Base-by-base conservation (phyloP, 2,113 vertebrate species). In the Mobula hypostoma region DNA sequence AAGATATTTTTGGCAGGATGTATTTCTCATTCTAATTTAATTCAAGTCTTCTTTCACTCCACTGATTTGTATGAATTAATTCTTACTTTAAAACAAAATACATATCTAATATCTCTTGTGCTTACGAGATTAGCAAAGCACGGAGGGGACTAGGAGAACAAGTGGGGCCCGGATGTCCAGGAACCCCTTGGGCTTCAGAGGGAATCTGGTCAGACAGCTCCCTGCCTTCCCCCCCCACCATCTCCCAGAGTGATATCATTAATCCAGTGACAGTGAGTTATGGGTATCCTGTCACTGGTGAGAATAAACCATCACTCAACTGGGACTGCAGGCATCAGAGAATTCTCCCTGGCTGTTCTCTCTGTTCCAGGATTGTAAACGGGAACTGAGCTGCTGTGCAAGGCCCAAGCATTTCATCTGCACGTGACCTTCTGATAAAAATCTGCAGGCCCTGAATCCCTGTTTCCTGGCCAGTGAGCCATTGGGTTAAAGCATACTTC, bases 261-360 rank as follows among this genome's bases (percentile, higher is more conserved):
- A 74, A 74, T 56, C 91, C 72, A 70, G 68, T 93, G 91, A 74
- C 66, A 93, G 68, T 74, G 90, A 93, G 90, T 74, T 72, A 93
- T 93, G 90, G 66, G 63, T 24, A 19, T 74, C 90, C 24, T 74
- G 66, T 93, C 70, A 93, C 1, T 19, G 36, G 66, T 48, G 32
- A 74, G 90, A 93, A 93, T 48, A 93, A 93, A 74, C 36, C 91
- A 93, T 93, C 48, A 93, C 36, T 48, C 91, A 48, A 66, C 29
- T 19, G 1, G 91, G 68, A 72, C 70, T 48, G 91, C 91, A 74
- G 91, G 91, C 36, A 32, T 93, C n/a, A 93, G 32, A 93, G 91
- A 93, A 24, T 93, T 74, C 68, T 29, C 66, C 19, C 40, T 21
- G 7, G 21, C 24, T 17, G 36, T 8, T 74, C 27, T 40, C 5